phyloP scores from a whole-genome alignment of 2,113 vertebrate species.

The Eclectus roratus region DNA sequence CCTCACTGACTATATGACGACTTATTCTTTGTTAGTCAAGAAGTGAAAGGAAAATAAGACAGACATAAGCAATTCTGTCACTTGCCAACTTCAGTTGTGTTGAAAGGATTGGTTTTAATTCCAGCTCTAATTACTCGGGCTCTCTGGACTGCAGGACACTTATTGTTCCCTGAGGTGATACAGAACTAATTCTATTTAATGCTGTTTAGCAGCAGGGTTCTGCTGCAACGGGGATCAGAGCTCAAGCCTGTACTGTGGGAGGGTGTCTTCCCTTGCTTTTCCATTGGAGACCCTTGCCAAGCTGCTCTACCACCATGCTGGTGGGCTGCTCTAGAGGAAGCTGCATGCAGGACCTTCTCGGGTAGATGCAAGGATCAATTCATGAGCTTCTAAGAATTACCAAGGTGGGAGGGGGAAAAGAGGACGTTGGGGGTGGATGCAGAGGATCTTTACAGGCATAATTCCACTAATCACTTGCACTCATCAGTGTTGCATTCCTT shows the following conservation, averaged over 20 bases:
- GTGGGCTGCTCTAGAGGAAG: not conserved
- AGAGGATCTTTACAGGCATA: not conserved
- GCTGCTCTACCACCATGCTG: fast-evolving
- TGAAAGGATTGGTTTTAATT: not conserved
- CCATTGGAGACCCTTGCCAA: not conserved
- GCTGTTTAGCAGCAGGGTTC: not conserved
- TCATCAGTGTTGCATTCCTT: not conserved
- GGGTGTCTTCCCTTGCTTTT: not conserved
- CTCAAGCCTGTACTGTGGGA: not conserved
- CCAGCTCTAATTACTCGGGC: not conserved
- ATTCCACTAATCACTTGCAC: not conserved
- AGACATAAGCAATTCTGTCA: not conserved
- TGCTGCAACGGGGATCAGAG: not conserved
- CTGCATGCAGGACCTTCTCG: not conserved
- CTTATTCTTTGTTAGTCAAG: not conserved
- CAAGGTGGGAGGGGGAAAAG: too few species aligned
- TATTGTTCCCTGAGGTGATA: not conserved
- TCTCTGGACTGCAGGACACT: not conserved
- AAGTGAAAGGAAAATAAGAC: not conserved
- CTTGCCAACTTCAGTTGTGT: not conserved
- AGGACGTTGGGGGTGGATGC: not conserved
- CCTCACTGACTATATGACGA: not conserved
- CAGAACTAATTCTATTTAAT: not conserved
- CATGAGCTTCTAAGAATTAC: not conserved
- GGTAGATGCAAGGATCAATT: not conserved